Conservation (phyloP, 2,888 invertebrate genomes). For the Rambutsinella grinnellia region DNA sequence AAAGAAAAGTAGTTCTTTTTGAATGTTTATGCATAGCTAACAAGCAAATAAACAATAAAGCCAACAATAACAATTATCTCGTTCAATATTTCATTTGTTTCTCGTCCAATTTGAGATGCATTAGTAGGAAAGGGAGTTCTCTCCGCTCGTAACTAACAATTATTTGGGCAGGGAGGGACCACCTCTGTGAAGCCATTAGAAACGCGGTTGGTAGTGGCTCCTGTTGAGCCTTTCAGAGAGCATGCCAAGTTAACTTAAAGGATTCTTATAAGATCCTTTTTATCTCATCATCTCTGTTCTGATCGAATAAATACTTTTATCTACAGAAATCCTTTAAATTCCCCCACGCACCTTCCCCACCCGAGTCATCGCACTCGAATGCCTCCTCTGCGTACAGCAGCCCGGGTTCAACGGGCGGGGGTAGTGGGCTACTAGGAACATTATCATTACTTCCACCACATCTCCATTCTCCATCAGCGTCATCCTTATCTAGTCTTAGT, state of each 20-base stretch:
- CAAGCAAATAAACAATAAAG: slow-evolving; percentile 34
- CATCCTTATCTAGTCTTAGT: slow-evolving; percentile 34
- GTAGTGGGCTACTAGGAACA: slow-evolving; percentile 1
- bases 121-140: background rate
- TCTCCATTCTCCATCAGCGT: slow-evolving; percentile 35
- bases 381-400: slow-evolving; percentile 62
- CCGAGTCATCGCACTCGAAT: slow-evolving; percentile 63
- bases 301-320: too few relatives aligned
- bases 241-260: background rate
- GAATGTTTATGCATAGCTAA: slow-evolving; percentile 14
- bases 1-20: background rate
- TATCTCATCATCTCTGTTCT: background rate
- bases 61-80: slow-evolving; percentile 44
- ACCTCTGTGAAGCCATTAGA: background rate
- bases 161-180: slow-evolving; percentile 6
- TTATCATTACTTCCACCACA: slow-evolving; percentile 34
- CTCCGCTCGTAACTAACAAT: background rate
- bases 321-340: slow-evolving; percentile 65
- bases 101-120: background rate
- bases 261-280: background rate
- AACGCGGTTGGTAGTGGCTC: background rate
- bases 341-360: slow-evolving; percentile 64
- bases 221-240: background rate
- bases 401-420: slow-evolving; percentile 58
- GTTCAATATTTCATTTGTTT: slow-evolving; percentile 24